Conservation (phyloP, 2,797 vertebrate species). For the Xerus rutilus region DNA sequence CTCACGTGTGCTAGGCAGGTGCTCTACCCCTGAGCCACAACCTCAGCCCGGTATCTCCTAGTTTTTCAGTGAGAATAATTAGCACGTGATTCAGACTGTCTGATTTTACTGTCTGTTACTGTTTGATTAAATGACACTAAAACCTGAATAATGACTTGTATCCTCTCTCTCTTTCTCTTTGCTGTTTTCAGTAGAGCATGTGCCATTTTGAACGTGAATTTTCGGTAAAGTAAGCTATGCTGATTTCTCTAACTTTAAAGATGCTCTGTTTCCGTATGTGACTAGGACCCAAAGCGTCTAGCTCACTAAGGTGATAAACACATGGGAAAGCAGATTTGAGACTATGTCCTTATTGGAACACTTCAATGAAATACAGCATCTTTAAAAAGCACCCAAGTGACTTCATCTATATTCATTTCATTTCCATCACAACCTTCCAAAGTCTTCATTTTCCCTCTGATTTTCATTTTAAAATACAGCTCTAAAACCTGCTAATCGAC, state of each 20-base stretch:
- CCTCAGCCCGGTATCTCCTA: neutral
- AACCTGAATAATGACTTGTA: conserved; percentile 87
- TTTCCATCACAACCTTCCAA: conserved; percentile 83
- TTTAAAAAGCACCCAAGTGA: conserved; percentile 85
- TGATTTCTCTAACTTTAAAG: conserved; percentile 92
- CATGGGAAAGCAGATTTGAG: conserved; percentile 74
- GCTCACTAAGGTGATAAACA: conserved; percentile 64
- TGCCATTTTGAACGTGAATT: conserved; percentile 97
- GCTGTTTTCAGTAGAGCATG: conserved; percentile 98
- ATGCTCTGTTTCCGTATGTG: conserved; percentile 89
- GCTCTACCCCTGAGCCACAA: no score
- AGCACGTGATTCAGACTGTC: conserved; percentile 71
- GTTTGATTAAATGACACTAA: conserved; percentile 81
- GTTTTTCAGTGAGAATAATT: conserved; percentile 42
- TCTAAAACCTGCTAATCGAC: conserved; percentile 83
- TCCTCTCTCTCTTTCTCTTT: conserved; percentile 87
- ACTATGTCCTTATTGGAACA: conserved; percentile 52
- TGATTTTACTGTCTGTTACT: conserved; percentile 70
- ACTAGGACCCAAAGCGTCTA: conserved; percentile 73
- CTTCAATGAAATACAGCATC: conserved; percentile 86
- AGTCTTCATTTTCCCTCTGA: conserved; percentile 81
- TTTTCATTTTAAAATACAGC: conserved; percentile 84
- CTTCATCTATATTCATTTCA: conserved; percentile 84
- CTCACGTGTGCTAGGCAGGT: no score
- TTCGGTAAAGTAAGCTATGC: conserved; percentile 97